phyloP scores from a whole-genome alignment of 2,888 invertebrate genomes.

The Stenoptilia bipunctidactyla region DNA sequence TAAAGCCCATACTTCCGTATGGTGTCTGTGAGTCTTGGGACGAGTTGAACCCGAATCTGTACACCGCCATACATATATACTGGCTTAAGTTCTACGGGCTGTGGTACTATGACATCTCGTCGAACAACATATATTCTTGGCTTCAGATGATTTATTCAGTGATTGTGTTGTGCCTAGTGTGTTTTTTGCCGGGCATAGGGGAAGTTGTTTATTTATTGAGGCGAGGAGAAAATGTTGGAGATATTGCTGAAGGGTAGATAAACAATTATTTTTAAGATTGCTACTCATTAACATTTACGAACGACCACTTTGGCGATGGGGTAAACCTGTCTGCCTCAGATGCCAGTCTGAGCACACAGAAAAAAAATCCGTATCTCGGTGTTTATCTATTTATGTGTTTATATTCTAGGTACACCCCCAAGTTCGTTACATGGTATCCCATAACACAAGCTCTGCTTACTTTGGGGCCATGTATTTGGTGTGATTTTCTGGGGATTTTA shows the following conservation, averaged over 20 bases:
- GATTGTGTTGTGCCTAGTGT: conserved; percentile 52
- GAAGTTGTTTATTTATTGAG: conserved; percentile 77
- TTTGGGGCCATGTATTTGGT: no score
- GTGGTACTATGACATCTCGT: conserved; percentile 50
- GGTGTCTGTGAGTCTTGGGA: conserved; percentile 53
- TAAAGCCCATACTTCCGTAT: conserved; percentile 39
- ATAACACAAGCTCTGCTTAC: no score
- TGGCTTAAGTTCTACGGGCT: conserved; percentile 65
- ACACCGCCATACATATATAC: conserved; percentile 57
- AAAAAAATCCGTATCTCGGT: no score
- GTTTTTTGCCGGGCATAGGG: conserved; percentile 65
- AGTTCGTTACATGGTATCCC: no score
- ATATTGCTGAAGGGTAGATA: conserved; percentile 66
- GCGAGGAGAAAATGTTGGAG: conserved; percentile 73
- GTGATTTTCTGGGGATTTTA: no score
- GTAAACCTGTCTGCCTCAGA: no score
- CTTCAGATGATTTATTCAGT: conserved; percentile 40
- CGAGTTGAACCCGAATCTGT: conserved; percentile 47
- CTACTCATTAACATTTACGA: no score
- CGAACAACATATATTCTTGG: conserved; percentile 40
- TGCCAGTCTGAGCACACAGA: no score
- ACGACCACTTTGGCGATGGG: no score
- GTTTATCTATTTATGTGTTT: no score
- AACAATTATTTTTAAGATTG: no score
- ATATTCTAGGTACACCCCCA: no score